Percentiles rank a stretch among this genome's conserved stretches.
phyloP scores from a whole-genome alignment of 2,797 vertebrate species.

The Chelon labrosus region DNA sequence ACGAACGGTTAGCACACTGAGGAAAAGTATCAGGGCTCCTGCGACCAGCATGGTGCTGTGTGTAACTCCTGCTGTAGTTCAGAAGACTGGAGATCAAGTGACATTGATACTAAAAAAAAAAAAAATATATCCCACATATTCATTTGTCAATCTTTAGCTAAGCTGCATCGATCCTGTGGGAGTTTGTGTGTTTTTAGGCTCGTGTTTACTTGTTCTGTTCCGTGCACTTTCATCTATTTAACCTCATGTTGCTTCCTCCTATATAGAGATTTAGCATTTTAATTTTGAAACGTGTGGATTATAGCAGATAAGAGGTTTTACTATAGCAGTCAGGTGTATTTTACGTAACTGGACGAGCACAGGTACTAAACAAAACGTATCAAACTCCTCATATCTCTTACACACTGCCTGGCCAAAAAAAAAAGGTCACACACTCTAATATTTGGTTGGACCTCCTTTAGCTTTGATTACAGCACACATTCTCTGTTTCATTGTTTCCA shows the following conservation, averaged over 20 bases:
- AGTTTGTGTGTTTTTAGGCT: slow-evolving; percentile 20
- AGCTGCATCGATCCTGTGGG: slow-evolving; percentile 52
- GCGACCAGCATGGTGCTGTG: slow-evolving; percentile 44
- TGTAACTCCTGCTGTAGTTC: neutral
- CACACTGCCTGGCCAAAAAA: too few relatives aligned
- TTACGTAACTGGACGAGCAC: neutral
- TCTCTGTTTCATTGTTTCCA: too few relatives aligned
- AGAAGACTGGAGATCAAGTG: neutral
- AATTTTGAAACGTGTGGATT: too few relatives aligned
- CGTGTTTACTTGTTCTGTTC: neutral
- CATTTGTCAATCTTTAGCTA: slow-evolving; percentile 64
- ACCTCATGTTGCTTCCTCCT: slow-evolving; percentile 6
- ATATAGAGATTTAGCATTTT: neutral
- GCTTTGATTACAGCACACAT: too few relatives aligned
- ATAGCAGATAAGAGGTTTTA: neutral
- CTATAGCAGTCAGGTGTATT: neutral
- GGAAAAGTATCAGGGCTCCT: slow-evolving; percentile 27
- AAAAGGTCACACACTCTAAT: too few relatives aligned
- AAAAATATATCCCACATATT: neutral
- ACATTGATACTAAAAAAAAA: neutral
- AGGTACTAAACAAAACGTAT: neutral
- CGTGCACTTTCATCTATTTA: slow-evolving; percentile 7
- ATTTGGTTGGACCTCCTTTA: too few relatives aligned
- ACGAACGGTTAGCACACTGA: slow-evolving; percentile 15
- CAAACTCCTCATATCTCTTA: neutral